A percentile compares a stretch with the other conserved stretches of the same genome.
These are phyloP conservation scores for Anolis carolinensis DNA, from an alignment of 2,113 vertebrate genomes.

Conservation along the genomic window DNA sequence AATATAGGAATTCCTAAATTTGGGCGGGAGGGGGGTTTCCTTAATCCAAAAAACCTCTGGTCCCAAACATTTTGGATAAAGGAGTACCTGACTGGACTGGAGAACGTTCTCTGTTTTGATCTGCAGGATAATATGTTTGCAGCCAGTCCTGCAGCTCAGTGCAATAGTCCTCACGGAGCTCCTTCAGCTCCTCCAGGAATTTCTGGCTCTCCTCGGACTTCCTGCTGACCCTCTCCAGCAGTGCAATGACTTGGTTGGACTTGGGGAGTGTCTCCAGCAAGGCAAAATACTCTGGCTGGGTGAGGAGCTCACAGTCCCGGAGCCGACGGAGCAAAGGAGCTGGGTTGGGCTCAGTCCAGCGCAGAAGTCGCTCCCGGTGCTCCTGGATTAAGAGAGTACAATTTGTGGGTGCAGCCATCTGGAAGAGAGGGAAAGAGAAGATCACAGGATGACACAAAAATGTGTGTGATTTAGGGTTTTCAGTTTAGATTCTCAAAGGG, in stretches of 20 bases:
- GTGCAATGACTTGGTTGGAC: constrained; percentile 62
- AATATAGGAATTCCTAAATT: no score
- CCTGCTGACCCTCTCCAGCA: constrained; percentile 61
- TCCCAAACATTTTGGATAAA: no score
- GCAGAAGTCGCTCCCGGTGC: constrained; percentile 58
- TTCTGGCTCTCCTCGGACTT: constrained; percentile 48
- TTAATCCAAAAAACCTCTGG: no score
- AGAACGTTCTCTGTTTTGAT: not conserved
- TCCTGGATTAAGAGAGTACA: constrained; percentile 59
- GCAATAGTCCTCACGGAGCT: constrained; percentile 71
- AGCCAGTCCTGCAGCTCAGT: constrained; percentile 70
- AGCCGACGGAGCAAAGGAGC: constrained; percentile 70
- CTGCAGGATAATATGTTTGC: not conserved
- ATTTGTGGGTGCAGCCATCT: not conserved
- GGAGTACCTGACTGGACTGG: not conserved
- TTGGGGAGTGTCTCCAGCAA: constrained; percentile 67
- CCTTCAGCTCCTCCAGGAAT: constrained; percentile 67
- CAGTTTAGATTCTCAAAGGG: not conserved
- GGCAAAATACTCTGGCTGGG: constrained; percentile 64
- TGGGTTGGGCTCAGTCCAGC: constrained; percentile 67
- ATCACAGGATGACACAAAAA: not conserved
- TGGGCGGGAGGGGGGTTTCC: no score
- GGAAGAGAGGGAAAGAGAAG: not conserved
- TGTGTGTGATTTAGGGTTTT: no score
- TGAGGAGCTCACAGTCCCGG: constrained; percentile 66